Percentiles rank a stretch among this genome's conserved stretches.
Evolutionary conservation across 2,797 vertebrate genomes (phyloP).

Genomic region (Australoheros facetus): DNA sequence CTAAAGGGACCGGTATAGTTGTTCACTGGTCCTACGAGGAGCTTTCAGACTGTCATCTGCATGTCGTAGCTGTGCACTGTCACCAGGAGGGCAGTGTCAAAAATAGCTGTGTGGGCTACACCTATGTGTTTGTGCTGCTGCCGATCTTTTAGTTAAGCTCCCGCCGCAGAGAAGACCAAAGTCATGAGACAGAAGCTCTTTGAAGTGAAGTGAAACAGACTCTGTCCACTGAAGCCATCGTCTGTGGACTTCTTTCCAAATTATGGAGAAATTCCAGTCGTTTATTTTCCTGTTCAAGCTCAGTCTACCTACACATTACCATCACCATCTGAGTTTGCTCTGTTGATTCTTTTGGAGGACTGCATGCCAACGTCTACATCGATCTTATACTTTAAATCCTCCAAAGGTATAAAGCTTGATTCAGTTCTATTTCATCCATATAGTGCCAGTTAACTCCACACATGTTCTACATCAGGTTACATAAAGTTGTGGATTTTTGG

Average conservation of each 20-base stretch:
- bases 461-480: not conserved
- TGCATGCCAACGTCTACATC: no score
- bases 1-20: not conserved
- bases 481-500: accelerated
- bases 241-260: not conserved
- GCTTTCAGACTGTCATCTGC: not conserved
- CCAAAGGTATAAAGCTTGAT: no score
- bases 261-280: no score
- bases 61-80: not conserved
- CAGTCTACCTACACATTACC: no score
- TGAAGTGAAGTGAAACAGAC: not conserved
- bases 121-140: not conserved
- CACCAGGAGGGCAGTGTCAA: not conserved
- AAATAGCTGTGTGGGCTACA: not conserved
- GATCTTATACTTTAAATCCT: no score
- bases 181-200: not conserved
- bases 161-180: not conserved
- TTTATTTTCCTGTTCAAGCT: no score
- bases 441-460: not conserved
- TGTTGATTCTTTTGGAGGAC: no score
- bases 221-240: not conserved
- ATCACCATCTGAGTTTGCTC: no score
- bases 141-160: not conserved
- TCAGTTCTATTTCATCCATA: no score
- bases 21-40: not conserved